These are phyloP conservation scores for Takifugu ocellatus DNA, from an alignment of 2,797 vertebrate genomes.

Conservation along the genomic window DNA sequence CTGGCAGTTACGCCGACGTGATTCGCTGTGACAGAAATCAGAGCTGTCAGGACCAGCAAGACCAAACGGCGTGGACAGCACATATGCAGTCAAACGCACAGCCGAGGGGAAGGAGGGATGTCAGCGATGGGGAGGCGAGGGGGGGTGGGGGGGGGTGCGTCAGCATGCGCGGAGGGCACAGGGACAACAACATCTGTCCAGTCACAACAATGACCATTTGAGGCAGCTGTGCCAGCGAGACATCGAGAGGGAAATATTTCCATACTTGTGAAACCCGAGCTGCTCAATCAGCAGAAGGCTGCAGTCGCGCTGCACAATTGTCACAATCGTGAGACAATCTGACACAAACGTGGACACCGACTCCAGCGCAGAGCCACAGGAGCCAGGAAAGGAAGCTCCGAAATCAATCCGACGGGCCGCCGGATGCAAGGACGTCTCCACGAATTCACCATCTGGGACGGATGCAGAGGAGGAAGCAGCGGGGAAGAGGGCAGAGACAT, in stretches of 20 bases:
- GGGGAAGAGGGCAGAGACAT: too few relatives aligned
- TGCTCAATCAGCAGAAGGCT: too few relatives aligned
- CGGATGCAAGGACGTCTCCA: too few relatives aligned
- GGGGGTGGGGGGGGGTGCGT: constrained; percentile 22
- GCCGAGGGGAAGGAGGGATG: constrained; percentile 37
- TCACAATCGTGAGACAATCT: too few relatives aligned
- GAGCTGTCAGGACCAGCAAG: constrained; percentile 73
- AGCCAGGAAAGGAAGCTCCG: too few relatives aligned
- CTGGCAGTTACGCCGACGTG: constrained; percentile 62
- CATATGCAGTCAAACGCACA: constrained; percentile 59
- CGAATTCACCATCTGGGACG: too few relatives aligned
- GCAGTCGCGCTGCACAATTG: not conserved
- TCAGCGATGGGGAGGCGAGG: constrained; percentile 25
- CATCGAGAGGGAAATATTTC: not conserved
- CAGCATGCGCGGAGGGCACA: not conserved
- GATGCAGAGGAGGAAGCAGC: too few relatives aligned
- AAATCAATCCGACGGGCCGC: too few relatives aligned
- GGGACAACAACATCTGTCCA: not conserved
- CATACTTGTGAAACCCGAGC: not conserved
- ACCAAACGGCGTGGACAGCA: constrained; percentile 71
- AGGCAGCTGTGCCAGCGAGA: constrained; percentile 10
- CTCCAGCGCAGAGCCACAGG: too few relatives aligned
- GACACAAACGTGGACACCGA: too few relatives aligned
- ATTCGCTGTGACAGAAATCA: constrained; percentile 78
- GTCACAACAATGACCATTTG: not conserved